Percentiles rank a stretch among this genome's conserved stretches.
Evolutionary conservation across 2,888 invertebrate species (phyloP).

Genomic region (Pseudoips prasinana): DNA sequence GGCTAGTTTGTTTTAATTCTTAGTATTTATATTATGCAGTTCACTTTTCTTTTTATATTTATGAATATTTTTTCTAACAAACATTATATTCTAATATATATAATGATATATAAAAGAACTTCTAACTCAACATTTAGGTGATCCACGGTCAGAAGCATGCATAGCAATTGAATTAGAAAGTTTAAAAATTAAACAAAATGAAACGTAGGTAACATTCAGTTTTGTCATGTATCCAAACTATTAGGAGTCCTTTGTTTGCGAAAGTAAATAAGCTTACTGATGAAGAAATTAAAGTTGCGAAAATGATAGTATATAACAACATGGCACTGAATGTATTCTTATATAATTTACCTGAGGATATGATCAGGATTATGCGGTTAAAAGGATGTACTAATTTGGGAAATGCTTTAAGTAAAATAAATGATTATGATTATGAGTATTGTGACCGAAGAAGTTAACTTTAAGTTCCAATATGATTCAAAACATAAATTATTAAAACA

Average conservation of each 20-base stretch:
- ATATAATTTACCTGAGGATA: slow-evolving; percentile 6
- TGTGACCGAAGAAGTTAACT: slow-evolving; percentile 5
- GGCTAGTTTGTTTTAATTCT: no score
- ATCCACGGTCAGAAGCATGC: slow-evolving; percentile 8
- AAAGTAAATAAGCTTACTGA: slow-evolving; percentile 4
- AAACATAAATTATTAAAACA: background rate
- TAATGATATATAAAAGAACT: background rate
- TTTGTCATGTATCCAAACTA: slow-evolving; percentile 5
- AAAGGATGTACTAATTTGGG: slow-evolving; percentile 1
- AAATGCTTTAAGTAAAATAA: slow-evolving; percentile 2
- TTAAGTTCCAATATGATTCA: background rate
- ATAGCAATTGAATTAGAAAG: slow-evolving; percentile 4
- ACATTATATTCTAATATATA: no score
- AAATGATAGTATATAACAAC: slow-evolving; percentile 4
- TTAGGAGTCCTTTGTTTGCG: slow-evolving; percentile 1
- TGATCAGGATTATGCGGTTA: slow-evolving; percentile 4
- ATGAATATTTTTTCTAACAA: no score
- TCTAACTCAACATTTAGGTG: slow-evolving; percentile 31
- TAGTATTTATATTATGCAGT: no score
- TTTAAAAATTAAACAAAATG: slow-evolving; percentile 1
- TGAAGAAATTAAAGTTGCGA: slow-evolving; percentile 1
- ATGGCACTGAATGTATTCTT: slow-evolving; percentile 2
- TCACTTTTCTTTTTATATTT: no score
- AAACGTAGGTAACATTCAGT: slow-evolving; percentile 4
- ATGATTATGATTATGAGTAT: no score